Conservation (phyloP, 2,888 invertebrate genomes). For the Anticlea derivata region DNA sequence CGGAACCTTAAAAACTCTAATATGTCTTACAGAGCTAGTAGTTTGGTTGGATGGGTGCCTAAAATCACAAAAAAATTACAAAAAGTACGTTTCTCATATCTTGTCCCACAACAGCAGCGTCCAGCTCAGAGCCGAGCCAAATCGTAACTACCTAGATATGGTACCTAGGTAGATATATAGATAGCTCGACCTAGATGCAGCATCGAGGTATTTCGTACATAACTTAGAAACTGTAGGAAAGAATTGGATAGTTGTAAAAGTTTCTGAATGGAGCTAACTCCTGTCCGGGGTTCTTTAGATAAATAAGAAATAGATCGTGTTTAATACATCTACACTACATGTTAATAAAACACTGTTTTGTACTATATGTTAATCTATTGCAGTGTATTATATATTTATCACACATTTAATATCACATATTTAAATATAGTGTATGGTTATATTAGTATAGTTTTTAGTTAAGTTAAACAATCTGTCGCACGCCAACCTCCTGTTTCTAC, state of each 20-base stretch:
- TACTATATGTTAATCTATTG: no score
- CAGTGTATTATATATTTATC: no score
- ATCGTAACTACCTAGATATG: slow-evolving; percentile 23
- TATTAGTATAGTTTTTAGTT: no score
- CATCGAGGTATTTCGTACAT: slow-evolving; percentile 10
- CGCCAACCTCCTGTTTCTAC: no score
- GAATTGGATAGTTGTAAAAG: slow-evolving; percentile 14
- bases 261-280: not conserved
- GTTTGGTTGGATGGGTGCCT: slow-evolving; percentile 15
- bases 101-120: slow-evolving; percentile 16
- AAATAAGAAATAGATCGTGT: no score
- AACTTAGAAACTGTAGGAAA: slow-evolving; percentile 12
- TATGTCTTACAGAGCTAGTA: not conserved
- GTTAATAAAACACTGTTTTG: no score
- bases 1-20: no score
- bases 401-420: no score
- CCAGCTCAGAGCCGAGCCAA: slow-evolving; percentile 26
- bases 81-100: slow-evolving; percentile 15
- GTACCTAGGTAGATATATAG: not conserved
- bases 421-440: no score
- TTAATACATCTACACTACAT: no score
- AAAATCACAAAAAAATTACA: slow-evolving; percentile 1
- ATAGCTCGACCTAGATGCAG: slow-evolving; percentile 20
- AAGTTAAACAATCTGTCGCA: no score
- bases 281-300: no score